Evolutionary conservation across 2,113 vertebrate species (phyloP).

Genomic region (Ibidorhyncha struthersii): DNA sequence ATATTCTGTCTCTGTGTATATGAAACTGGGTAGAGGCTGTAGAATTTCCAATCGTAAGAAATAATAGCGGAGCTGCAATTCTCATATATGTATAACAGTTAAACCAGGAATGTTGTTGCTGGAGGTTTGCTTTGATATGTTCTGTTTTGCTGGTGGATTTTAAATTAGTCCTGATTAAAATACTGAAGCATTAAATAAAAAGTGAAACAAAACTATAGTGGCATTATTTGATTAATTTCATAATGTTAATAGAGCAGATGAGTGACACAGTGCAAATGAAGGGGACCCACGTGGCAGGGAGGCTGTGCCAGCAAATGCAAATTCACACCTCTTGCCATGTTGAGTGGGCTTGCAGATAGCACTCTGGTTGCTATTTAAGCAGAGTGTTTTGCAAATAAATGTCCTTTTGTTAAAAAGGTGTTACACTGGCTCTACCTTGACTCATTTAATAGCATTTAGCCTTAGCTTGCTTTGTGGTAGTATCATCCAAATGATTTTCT

Average conservation of each 20-base stretch:
- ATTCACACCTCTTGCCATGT: neutral
- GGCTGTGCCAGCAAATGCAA: neutral
- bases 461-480: neutral
- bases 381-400: neutral
- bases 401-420: neutral
- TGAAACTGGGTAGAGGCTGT: neutral
- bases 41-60: neutral
- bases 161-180: neutral
- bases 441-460: neutral
- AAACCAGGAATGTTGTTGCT: neutral
- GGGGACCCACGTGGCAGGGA: neutral
- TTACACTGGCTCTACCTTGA: neutral
- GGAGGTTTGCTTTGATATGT: neutral
- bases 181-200: neutral
- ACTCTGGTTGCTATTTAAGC: neutral
- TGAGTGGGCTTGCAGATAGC: neutral
- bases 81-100: neutral
- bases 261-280: neutral
- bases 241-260: neutral
- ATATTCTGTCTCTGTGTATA: neutral
- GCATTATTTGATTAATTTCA: neutral
- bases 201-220: neutral
- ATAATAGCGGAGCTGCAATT: neutral
- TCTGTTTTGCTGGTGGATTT: conserved; percentile 18
- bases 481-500: neutral